These are phyloP conservation scores for Stigmatopora nigra DNA, from an alignment of 2,113 vertebrate genomes.

Conservation along the genomic window DNA sequence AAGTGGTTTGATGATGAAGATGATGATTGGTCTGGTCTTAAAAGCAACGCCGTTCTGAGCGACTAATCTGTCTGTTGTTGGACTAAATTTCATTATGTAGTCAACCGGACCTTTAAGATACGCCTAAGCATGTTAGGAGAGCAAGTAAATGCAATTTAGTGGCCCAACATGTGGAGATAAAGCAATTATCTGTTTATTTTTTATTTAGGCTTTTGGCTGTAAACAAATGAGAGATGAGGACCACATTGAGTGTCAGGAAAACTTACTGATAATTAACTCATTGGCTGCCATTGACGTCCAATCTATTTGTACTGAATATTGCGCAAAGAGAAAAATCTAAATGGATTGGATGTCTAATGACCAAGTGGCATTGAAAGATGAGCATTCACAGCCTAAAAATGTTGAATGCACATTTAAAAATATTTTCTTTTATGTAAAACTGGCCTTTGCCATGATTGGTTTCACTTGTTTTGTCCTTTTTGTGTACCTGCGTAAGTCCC, in stretches of 20 bases:
- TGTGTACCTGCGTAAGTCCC: conserved; percentile 89
- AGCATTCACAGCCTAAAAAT: too few relatives aligned
- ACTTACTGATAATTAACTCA: too few relatives aligned
- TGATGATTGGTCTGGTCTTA: not conserved
- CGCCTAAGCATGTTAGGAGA: not conserved
- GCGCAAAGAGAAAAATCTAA: too few relatives aligned
- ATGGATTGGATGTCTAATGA: too few relatives aligned
- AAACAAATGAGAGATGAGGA: not conserved
- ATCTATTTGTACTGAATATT: too few relatives aligned
- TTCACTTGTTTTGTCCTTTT: not conserved
- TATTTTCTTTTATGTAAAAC: not conserved
- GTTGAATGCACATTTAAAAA: too few relatives aligned
- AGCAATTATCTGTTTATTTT: not conserved
- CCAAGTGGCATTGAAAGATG: too few relatives aligned
- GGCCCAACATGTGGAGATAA: not conserved
- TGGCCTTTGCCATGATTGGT: too few relatives aligned
- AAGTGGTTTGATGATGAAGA: not conserved
- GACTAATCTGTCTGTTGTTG: not conserved
- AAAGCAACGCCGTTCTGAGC: not conserved
- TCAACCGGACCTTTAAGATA: conserved; percentile 1
- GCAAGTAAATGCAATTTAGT: not conserved
- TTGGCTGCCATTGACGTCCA: too few relatives aligned
- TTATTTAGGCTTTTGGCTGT: not conserved
- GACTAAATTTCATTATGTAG: not conserved
- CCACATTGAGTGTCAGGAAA: too few relatives aligned